Conservation (phyloP, 2,888 invertebrate genomes). For the Empis stercorea region DNA sequence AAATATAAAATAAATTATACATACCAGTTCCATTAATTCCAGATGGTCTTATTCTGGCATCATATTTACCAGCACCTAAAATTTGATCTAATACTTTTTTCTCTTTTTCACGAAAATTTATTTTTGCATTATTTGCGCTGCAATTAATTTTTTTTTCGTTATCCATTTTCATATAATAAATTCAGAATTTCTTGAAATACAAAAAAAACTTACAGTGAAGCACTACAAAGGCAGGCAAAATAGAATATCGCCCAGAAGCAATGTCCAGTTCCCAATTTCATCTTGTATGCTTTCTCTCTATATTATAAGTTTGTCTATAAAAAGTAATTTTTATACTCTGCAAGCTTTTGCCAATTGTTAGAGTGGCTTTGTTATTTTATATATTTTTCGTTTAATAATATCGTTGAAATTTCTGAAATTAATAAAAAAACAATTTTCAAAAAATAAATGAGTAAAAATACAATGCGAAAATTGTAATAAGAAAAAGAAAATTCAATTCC, state of each 20-base stretch:
- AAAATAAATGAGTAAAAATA: background rate
- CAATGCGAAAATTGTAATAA: background rate
- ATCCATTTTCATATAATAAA: too few species aligned
- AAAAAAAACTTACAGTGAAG: slow-evolving; percentile 39
- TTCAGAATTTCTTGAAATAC: too few species aligned
- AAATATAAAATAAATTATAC: slow-evolving; percentile 20
- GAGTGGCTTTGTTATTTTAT: background rate
- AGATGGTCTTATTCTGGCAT: slow-evolving; percentile 83
- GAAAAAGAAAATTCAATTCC: background rate
- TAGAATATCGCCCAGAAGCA: slow-evolving; percentile 37
- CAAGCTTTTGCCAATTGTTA: background rate
- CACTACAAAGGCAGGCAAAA: slow-evolving; percentile 37
- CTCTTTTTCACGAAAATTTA: slow-evolving; percentile 88
- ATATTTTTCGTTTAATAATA: background rate
- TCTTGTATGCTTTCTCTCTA: slow-evolving; percentile 6
- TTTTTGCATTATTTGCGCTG: slow-evolving; percentile 68
- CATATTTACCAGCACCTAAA: slow-evolving; percentile 80
- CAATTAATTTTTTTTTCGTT: too few species aligned
- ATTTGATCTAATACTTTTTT: slow-evolving; percentile 89
- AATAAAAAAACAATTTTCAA: background rate
- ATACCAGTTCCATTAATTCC: slow-evolving; percentile 91
- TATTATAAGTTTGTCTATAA: background rate
- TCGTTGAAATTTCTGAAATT: background rate
- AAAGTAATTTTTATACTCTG: background rate
- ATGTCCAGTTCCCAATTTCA: slow-evolving; percentile 36